Evolutionary conservation across 2,888 invertebrate species (phyloP).

Genomic region (Hedya salicella): DNA sequence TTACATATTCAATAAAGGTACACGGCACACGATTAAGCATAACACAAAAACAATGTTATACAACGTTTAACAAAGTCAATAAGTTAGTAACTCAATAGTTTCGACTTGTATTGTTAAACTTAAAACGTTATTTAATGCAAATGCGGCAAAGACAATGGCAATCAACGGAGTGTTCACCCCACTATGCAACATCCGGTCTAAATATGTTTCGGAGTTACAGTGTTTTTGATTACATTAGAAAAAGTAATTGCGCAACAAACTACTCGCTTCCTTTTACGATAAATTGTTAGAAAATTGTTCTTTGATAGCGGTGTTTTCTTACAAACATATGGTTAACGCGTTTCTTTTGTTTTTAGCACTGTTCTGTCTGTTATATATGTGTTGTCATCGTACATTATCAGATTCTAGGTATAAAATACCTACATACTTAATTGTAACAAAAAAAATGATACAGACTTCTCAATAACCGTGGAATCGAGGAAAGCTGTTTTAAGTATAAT

Average conservation of each 20-base stretch:
- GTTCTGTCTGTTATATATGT: background rate
- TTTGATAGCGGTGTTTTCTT: too few relatives aligned
- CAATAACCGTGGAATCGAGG: too few relatives aligned
- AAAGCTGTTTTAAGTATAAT: too few relatives aligned
- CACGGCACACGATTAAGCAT: background rate
- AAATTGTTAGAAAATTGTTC: background rate
- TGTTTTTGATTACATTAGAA: constrained; percentile 35
- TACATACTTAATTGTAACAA: too few relatives aligned
- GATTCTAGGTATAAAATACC: too few relatives aligned
- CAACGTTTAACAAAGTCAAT: constrained; percentile 16
- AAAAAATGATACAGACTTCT: too few relatives aligned
- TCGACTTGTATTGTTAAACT: constrained; percentile 26
- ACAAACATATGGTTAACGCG: background rate
- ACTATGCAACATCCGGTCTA: constrained; percentile 39
- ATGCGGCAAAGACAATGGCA: constrained; percentile 41
- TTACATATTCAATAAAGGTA: too few relatives aligned
- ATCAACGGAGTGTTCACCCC: constrained; percentile 42
- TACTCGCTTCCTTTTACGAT: constrained; percentile 16
- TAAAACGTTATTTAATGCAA: constrained; percentile 41
- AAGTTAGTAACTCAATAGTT: constrained; percentile 37
- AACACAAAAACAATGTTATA: background rate
- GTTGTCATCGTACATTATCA: too few relatives aligned
- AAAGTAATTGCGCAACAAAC: constrained; percentile 39
- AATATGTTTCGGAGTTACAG: constrained; percentile 27
- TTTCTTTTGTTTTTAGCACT: background rate